phyloP scores from a whole-genome alignment of 2,797 vertebrate genomes.

The Pempheris klunzingeri region DNA sequence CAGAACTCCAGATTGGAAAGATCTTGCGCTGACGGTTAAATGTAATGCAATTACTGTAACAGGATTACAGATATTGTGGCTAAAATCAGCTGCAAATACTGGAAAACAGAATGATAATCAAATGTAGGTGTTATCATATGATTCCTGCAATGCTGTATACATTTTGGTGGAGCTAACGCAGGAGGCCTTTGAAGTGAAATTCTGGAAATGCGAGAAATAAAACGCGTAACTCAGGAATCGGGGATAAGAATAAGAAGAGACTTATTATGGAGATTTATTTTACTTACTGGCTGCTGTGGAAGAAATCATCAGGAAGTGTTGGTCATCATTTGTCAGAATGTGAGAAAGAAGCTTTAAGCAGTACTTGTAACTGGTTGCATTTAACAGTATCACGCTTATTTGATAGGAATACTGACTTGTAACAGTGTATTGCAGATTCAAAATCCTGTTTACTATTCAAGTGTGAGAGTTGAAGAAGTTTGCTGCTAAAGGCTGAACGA shows the following conservation, averaged over 20 bases:
- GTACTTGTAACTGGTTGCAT: conserved; percentile 19
- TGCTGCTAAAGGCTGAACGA: conserved; percentile 12
- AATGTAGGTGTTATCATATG: conserved; percentile 15
- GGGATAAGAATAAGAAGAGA: not conserved
- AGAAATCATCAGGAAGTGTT: not conserved
- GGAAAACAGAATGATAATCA: conserved; percentile 3
- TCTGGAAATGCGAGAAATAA: not conserved
- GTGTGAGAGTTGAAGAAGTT: conserved; percentile 8
- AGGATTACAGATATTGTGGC: conserved; percentile 27
- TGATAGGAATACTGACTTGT: conserved; percentile 16
- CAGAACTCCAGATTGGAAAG: conserved; percentile 28
- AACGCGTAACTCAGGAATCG: not conserved
- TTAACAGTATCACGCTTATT: conserved; percentile 46
- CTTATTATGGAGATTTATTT: not conserved
- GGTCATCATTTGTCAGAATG: not conserved
- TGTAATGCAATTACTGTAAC: conserved; percentile 24
- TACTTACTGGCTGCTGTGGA: not conserved
- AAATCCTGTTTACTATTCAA: conserved; percentile 19
- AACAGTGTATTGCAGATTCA: conserved; percentile 17
- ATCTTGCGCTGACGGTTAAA: conserved; percentile 23
- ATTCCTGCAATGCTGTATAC: not conserved
- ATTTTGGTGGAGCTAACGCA: not conserved
- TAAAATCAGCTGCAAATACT: conserved; percentile 16
- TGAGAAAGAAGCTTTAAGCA: not conserved
- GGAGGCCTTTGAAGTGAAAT: not conserved